phyloP scores from a whole-genome alignment of 2,888 invertebrate genomes.

The Agrotis clavis region DNA sequence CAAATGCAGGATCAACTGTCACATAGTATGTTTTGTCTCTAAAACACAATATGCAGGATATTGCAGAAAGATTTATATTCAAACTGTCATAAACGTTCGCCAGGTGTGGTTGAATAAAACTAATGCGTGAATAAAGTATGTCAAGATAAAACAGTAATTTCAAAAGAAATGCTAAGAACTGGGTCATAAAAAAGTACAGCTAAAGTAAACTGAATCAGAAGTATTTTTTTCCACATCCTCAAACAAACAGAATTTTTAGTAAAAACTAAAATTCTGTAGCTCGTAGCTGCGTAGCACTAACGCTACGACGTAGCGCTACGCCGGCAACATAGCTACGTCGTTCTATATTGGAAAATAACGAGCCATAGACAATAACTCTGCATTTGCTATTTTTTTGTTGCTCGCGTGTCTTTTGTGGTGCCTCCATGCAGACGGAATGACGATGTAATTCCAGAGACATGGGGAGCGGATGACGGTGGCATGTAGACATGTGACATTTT shows the following conservation, averaged over 20 bases:
- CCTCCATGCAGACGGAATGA: slow-evolving; percentile 68
- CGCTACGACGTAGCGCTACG: slow-evolving; percentile 47
- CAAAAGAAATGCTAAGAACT: not conserved
- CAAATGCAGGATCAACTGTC: no score
- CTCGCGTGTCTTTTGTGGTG: slow-evolving; percentile 56
- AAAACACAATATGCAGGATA: no score
- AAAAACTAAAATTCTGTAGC: not conserved
- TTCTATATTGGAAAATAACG: slow-evolving; percentile 48
- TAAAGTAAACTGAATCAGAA: not conserved
- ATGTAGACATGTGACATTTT: slow-evolving; percentile 32
- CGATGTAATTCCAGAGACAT: slow-evolving; percentile 52
- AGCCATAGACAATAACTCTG: slow-evolving; percentile 55
- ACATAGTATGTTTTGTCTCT: no score
- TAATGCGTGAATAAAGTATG: no score
- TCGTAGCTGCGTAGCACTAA: slow-evolving; percentile 16
- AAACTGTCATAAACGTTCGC: no score
- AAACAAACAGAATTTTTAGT: not conserved
- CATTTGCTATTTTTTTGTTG: slow-evolving; percentile 59
- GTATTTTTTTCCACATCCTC: not conserved
- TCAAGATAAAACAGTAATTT: no score
- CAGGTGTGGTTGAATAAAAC: no score
- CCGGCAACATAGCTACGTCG: slow-evolving; percentile 18
- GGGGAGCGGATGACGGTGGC: slow-evolving; percentile 8
- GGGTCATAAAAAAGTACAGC: not conserved
- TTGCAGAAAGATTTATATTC: no score